Conservation (phyloP, 2,797 vertebrate genomes). For the Pterois miles region DNA sequence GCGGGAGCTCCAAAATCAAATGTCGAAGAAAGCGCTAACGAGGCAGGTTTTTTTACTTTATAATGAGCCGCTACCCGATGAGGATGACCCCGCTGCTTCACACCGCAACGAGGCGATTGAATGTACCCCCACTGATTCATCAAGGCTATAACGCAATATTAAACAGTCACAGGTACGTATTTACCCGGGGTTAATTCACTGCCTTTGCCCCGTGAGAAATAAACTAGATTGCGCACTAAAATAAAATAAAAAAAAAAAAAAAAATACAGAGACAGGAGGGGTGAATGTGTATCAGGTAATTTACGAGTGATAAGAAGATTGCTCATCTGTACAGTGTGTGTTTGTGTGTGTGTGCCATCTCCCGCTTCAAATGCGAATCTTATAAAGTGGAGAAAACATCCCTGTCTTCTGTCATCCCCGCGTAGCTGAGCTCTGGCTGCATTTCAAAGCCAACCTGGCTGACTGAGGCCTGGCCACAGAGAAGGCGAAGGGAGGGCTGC, state of each 20-base stretch:
- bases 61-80: slow-evolving; percentile 67
- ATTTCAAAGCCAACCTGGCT: slow-evolving; percentile 52
- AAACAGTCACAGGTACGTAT: slow-evolving; percentile 58
- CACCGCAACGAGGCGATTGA: slow-evolving; percentile 39
- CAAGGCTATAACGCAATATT: slow-evolving; percentile 64
- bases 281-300: slow-evolving; percentile 10
- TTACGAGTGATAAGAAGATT: slow-evolving; percentile 3
- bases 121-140: slow-evolving; percentile 55
- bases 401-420: slow-evolving; percentile 13
- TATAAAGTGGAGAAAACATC: slow-evolving; percentile 22
- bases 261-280: neutral
- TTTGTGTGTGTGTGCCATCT: neutral
- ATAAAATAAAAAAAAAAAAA: slow-evolving; percentile 26
- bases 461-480: slow-evolving; percentile 35
- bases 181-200: slow-evolving; percentile 60
- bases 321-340: neutral
- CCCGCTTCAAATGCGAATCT: slow-evolving; percentile 28
- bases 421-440: slow-evolving; percentile 34
- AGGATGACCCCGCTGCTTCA: slow-evolving; percentile 65
- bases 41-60: slow-evolving; percentile 59
- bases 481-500: slow-evolving; percentile 9
- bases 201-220: slow-evolving; percentile 41
- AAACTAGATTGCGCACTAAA: slow-evolving; percentile 47
- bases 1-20: slow-evolving; percentile 62
- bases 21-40: slow-evolving; percentile 59